phyloP scores from a whole-genome alignment of 2,113 vertebrate genomes.

The Apistogramma diplotaenia region DNA sequence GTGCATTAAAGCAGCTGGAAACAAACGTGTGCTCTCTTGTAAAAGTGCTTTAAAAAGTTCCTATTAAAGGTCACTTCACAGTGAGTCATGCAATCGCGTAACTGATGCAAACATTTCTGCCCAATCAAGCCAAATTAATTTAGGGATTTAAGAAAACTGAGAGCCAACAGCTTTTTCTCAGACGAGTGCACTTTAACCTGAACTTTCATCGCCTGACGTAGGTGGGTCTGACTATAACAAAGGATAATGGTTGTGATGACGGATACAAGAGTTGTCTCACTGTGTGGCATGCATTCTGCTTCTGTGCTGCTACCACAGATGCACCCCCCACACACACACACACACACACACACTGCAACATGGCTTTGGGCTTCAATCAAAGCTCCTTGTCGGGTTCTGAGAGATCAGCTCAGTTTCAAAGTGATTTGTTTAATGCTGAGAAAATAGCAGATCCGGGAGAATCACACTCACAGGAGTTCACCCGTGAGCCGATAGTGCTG shows the following conservation, averaged over 20 bases:
- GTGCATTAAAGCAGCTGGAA: background rate
- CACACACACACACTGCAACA: slow-evolving; percentile 25
- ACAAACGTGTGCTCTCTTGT: background rate
- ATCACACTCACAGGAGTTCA: slow-evolving; percentile 9
- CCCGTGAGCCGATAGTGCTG: background rate
- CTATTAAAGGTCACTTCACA: slow-evolving; percentile 13
- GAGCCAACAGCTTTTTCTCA: slow-evolving; percentile 58
- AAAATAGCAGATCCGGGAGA: slow-evolving; percentile 31
- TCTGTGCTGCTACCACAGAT: slow-evolving; percentile 25
- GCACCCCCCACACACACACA: slow-evolving; percentile 25
- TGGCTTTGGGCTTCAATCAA: slow-evolving; percentile 66
- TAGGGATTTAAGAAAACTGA: slow-evolving; percentile 65
- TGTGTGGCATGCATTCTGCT: slow-evolving; percentile 74
- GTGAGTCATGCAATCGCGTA: slow-evolving; percentile 34
- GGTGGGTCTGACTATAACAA: slow-evolving; percentile 77
- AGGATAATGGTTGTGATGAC: slow-evolving; percentile 82
- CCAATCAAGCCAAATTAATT: slow-evolving; percentile 70
- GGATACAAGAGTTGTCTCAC: slow-evolving; percentile 68
- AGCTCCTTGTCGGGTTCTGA: slow-evolving; percentile 57
- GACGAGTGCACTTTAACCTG: slow-evolving; percentile 80
- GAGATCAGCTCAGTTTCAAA: slow-evolving; percentile 49
- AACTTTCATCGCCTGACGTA: slow-evolving; percentile 83
- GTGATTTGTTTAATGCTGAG: slow-evolving; percentile 56
- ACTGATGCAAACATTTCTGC: slow-evolving; percentile 59
- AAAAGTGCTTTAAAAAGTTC: background rate